Percentiles rank a stretch among this genome's conserved stretches.
Conservation (phyloP, 2,113 vertebrate genomes). For the Pituophis catenifer region DNA sequence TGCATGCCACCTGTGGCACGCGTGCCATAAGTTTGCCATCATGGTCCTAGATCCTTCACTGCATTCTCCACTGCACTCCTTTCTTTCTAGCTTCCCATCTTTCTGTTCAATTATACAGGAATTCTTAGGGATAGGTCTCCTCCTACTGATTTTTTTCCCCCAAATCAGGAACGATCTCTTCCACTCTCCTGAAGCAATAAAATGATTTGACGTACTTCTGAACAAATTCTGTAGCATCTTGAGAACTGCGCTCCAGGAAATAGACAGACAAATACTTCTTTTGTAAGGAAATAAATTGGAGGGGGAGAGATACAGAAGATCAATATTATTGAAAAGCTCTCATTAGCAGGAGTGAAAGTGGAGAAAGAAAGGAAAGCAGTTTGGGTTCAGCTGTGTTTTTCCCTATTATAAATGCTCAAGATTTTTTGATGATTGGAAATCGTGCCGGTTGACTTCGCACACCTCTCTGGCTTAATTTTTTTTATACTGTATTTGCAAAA, state of each 20-base stretch:
- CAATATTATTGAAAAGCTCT: background rate
- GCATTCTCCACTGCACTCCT: background rate
- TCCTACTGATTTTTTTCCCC: background rate
- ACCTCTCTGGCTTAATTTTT: background rate
- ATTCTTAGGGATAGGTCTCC: background rate
- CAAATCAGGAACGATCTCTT: background rate
- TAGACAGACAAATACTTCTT: background rate
- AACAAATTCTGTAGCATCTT: background rate
- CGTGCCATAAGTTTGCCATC: too few species aligned
- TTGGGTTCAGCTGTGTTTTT: background rate
- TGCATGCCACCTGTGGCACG: too few species aligned
- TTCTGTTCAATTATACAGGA: background rate
- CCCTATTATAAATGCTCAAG: background rate
- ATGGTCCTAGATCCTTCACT: background rate
- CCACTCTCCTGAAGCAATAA: background rate
- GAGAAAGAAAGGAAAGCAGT: background rate
- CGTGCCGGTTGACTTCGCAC: background rate
- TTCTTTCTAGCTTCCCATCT: background rate
- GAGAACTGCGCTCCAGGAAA: background rate
- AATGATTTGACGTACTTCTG: background rate
- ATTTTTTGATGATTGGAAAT: background rate
- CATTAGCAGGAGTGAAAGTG: background rate
- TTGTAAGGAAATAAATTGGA: background rate
- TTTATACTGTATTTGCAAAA: background rate
- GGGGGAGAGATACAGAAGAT: background rate